Conservation (phyloP, 2,113 vertebrate species). For the Pongo pygmaeus region DNA sequence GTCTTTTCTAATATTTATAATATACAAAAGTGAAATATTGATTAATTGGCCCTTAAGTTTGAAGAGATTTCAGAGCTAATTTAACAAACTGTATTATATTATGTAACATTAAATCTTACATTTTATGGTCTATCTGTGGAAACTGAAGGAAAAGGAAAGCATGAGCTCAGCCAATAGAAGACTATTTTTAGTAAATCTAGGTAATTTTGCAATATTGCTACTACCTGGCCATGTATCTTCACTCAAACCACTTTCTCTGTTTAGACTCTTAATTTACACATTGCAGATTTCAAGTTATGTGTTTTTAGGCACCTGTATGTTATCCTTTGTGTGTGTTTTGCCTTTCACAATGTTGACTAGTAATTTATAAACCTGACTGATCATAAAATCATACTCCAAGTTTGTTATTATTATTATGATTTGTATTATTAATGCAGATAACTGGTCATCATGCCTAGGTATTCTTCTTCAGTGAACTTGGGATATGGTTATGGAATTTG, state of each 20-base stretch:
- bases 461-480: not conserved
- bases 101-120: not conserved
- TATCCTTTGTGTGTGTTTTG: not conserved
- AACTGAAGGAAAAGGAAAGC: not conserved
- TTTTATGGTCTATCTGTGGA: not conserved
- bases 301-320: not conserved
- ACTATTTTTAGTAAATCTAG: not conserved
- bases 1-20: not conserved
- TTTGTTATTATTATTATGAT: not conserved
- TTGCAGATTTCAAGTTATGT: not conserved
- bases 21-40: not conserved
- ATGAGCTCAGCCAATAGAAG: not conserved
- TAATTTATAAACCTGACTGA: not conserved
- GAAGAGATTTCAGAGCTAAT: not conserved
- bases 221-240: not conserved
- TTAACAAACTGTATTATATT: not conserved
- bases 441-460: not conserved
- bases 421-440: not conserved
- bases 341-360: not conserved
- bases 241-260: not conserved
- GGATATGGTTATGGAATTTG: not conserved
- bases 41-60: not conserved
- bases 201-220: not conserved
- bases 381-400: not conserved
- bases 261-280: not conserved